Evolutionary conservation across 2,888 invertebrate genomes (phyloP).

Genomic region (Zygogramma bicolorata): DNA sequence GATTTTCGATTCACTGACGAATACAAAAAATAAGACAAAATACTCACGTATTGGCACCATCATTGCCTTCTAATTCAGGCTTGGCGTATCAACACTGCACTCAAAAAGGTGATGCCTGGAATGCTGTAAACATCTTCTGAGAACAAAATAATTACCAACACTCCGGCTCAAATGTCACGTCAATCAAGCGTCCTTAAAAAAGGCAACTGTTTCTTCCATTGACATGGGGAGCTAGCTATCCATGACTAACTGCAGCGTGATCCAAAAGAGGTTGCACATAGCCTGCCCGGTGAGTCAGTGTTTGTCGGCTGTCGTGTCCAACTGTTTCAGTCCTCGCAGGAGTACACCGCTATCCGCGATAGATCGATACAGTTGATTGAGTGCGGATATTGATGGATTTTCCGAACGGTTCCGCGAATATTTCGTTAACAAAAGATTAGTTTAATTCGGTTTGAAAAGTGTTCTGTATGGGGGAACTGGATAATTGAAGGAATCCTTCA

Average conservation of each 20-base stretch:
- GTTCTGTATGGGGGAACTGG: too few species aligned
- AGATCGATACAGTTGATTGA: slow-evolving; percentile 12
- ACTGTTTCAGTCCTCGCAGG: slow-evolving; percentile 26
- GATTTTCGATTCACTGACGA: too few species aligned
- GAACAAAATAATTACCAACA: neutral
- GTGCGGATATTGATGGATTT: slow-evolving; percentile 5
- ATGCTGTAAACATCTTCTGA: neutral
- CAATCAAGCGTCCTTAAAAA: slow-evolving; percentile 26
- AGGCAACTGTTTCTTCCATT: slow-evolving; percentile 28
- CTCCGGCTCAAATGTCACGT: neutral
- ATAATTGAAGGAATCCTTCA: too few species aligned
- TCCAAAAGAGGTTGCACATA: slow-evolving; percentile 27
- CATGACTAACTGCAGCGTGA: slow-evolving; percentile 32
- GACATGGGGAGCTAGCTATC: slow-evolving; percentile 25
- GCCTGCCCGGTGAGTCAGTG: slow-evolving; percentile 57
- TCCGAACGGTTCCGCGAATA: neutral
- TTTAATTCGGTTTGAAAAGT: neutral
- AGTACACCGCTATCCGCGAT: slow-evolving; percentile 18
- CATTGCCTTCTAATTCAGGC: too few species aligned
- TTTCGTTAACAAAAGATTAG: neutral
- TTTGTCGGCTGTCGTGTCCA: slow-evolving; percentile 57
- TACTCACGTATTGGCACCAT: too few species aligned
- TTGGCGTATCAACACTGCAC: too few species aligned
- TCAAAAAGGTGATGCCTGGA: neutral
- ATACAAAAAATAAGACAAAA: too few species aligned